A percentile compares a stretch with the other conserved stretches of the same genome.
phyloP scores from a whole-genome alignment of 2,888 invertebrate species.

The Augochlorella aurata region DNA sequence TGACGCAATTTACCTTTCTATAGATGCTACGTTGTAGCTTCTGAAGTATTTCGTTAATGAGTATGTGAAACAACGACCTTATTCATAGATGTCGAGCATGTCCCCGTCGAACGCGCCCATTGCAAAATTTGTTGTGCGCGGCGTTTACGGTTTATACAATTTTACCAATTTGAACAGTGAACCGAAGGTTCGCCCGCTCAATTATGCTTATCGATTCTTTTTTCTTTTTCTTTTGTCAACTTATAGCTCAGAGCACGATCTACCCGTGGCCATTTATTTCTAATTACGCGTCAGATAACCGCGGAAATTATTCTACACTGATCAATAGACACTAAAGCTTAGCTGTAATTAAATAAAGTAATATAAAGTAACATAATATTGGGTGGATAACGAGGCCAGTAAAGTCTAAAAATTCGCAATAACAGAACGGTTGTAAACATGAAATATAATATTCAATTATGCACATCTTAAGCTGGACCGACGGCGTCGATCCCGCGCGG shows the following conservation, averaged over 20 bases:
- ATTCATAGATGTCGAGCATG: conserved; percentile 44
- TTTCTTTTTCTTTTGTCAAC: conserved; percentile 28
- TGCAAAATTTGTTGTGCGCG: conserved; percentile 17
- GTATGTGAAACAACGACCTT: conserved; percentile 16
- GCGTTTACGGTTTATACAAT: conserved; percentile 31
- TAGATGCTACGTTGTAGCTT: not conserved
- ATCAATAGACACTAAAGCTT: conserved; percentile 52
- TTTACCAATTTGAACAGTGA: conserved; percentile 39
- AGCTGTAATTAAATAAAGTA: conserved; percentile 54
- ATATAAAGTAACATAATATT: conserved; percentile 62
- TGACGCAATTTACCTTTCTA: not conserved
- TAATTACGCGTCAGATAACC: conserved; percentile 41
- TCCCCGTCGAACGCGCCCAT: conserved; percentile 37
- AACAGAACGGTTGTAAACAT: conserved; percentile 44
- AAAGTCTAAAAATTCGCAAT: conserved; percentile 43
- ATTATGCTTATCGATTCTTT: conserved; percentile 45
- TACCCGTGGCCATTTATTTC: conserved; percentile 29
- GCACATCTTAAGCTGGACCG: conserved; percentile 16
- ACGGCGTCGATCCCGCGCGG: not conserved
- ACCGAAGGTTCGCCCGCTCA: conserved; percentile 45
- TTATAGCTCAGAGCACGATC: conserved; percentile 34
- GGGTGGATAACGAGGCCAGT: conserved; percentile 65
- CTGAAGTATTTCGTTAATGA: not conserved
- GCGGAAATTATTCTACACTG: conserved; percentile 40
- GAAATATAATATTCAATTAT: conserved; percentile 43